Base-by-base conservation (phyloP, 2,113 vertebrate genomes). In the Elachura formosa region DNA sequence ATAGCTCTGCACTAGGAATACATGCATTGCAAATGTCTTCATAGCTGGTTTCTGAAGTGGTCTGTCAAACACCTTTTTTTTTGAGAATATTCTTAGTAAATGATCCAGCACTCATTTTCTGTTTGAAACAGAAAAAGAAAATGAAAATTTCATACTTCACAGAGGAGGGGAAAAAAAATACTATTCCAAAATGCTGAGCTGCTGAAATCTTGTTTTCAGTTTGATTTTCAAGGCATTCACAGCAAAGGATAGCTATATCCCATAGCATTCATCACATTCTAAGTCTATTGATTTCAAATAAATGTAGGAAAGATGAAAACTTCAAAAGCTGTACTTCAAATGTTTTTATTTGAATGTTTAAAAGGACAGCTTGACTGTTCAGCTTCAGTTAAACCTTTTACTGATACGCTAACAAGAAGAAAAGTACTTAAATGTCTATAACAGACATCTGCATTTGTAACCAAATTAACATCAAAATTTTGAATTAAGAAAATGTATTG, bases 401-500 rank as follows among this genome's bases (percentile, higher is more conserved):
- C 93, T 97, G 94, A 90, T 96, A 90, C 84, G 40, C 94, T 96
- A 95, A 96, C 90, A 96, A 92, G 86, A 94, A 82, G 78, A 82
- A 87, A 89, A 93, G 49, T 87, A 88, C 94, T 96, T 97, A 93
- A 97, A 96, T 96, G 74, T 97, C 95, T 91, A 11, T 96, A 95
- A 93, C 90, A 96, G 97, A 92, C 87, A 93, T 89, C 92, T 96
- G 91, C 94, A 95, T 97, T 97, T 96, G 80, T 96, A 97, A 96
- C 96, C 95, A 96, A 97, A 97, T 98, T 98, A 97, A 84, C 97
- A 97, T 97, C 76, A 97, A 95, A 97, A 97, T 96, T 97, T 91
- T 97, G 96, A 97, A 97, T 98, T 97, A 97, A 97, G 93, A 93
- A 95, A 96, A 97, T 96, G 89, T 96, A 94, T 97, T 97, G 95